phyloP scores from a whole-genome alignment of 2,797 vertebrate species.

The Lacerta agilis region DNA sequence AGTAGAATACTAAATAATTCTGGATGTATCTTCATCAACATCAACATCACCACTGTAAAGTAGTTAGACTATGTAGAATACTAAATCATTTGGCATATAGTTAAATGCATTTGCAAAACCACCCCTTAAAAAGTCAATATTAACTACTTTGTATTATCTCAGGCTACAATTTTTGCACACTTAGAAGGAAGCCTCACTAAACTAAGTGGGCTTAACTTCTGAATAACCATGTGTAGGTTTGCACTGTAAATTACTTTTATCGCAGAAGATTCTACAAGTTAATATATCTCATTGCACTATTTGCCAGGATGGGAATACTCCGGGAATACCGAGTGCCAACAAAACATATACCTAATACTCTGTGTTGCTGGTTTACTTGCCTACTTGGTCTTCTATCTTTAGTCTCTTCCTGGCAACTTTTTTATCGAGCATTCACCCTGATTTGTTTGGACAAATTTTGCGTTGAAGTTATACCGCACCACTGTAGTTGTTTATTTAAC shows the following conservation, averaged over 20 bases:
- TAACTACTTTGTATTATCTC: constrained; percentile 40
- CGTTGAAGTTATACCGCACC: too few species aligned
- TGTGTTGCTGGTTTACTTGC: not conserved
- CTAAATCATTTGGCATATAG: not conserved
- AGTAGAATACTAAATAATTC: not conserved
- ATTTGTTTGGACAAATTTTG: too few species aligned
- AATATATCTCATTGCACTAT: constrained; percentile 13
- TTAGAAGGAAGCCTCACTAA: not conserved
- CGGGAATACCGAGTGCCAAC: not conserved
- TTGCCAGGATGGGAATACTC: not conserved
- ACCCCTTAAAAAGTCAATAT: not conserved
- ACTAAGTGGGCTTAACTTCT: not conserved
- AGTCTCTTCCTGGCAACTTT: too few species aligned
- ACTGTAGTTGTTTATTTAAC: too few species aligned
- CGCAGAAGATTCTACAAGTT: accelerated
- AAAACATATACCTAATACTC: constrained; percentile 7
- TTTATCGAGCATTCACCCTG: too few species aligned
- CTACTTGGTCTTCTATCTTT: not conserved
- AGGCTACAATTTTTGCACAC: not conserved
- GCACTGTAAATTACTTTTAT: not conserved
- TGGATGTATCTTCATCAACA: not conserved
- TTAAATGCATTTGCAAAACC: constrained; percentile 8
- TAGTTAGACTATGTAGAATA: not conserved
- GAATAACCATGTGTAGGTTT: not conserved
- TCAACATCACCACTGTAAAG: too few species aligned